A percentile compares a stretch with the other conserved stretches of the same genome.
Conservation (phyloP, 2,888 invertebrate genomes). For the Chrysolina haemoptera region DNA sequence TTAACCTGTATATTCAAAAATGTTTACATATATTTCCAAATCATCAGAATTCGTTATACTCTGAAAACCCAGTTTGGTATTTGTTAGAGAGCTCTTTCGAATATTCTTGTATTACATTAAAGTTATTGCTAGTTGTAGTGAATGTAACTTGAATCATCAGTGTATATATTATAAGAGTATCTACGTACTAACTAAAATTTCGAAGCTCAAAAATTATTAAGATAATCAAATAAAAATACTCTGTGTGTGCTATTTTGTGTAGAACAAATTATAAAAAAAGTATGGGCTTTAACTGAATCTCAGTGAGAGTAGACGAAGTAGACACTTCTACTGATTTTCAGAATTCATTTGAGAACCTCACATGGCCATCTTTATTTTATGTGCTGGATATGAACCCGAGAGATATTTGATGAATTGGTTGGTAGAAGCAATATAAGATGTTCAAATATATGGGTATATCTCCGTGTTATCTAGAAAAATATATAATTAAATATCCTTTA, state of each 20-base stretch:
- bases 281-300: background rate
- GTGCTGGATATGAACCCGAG: background rate
- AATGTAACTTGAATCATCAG: conserved; percentile 19
- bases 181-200: conserved; percentile 43
- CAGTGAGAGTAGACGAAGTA: background rate
- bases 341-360: background rate
- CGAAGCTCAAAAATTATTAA: conserved; percentile 49
- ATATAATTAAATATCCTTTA: conserved; percentile 43
- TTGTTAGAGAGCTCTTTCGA: conserved; percentile 18
- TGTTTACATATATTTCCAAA: conserved; percentile 30
- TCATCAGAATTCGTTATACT: conserved; percentile 6
- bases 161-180: conserved; percentile 34
- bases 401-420: background rate
- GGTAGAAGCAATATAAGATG: conserved; percentile 25
- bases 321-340: background rate
- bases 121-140: conserved; percentile 35
- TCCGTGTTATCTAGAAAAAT: conserved; percentile 27
- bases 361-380: background rate
- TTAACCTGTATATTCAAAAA: background rate
- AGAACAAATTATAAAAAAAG: conserved; percentile 1
- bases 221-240: conserved; percentile 47
- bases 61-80: conserved; percentile 25
- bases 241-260: conserved; percentile 47
- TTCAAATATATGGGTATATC: conserved; percentile 30
- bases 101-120: conserved; percentile 19